A percentile compares a stretch with the other conserved stretches of the same genome.
These are phyloP conservation scores for Lucilia sericata DNA, from an alignment of 1,140 invertebrate species.

Conservation along the genomic window DNA sequence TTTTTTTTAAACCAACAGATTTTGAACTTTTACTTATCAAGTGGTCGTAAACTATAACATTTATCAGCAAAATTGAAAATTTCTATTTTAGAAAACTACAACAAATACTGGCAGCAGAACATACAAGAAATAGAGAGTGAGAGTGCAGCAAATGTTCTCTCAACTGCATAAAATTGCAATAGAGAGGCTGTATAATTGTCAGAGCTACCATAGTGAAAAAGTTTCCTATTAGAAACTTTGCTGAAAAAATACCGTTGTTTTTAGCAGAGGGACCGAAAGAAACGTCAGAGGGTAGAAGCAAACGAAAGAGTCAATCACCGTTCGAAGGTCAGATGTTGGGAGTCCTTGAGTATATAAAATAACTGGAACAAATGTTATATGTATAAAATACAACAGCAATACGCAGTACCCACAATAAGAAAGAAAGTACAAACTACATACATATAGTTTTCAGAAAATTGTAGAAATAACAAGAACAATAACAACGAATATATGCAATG, in stretches of 20 bases:
- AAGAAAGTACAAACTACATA: background rate
- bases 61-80: too few relatives aligned
- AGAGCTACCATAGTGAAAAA: background rate
- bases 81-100: too few relatives aligned
- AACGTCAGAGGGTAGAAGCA: background rate
- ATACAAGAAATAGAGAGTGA: background rate
- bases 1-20: too few relatives aligned
- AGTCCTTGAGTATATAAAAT: slow-evolving; percentile 56
- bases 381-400: too few relatives aligned
- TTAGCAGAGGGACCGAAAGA: background rate
- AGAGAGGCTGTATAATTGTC: background rate
- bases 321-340: slow-evolving; percentile 62
- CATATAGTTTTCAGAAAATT: background rate
- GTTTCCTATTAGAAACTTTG: too few relatives aligned
- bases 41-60: too few relatives aligned
- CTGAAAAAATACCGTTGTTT: background rate
- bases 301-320: slow-evolving; percentile 61
- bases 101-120: too few relatives aligned
- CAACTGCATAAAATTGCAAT: background rate
- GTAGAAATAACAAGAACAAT: background rate
- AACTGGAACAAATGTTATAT: slow-evolving; percentile 1
- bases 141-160: background rate
- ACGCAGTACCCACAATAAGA: too few relatives aligned
- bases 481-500: background rate
- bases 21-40: too few relatives aligned